These are phyloP conservation scores for Oreohelix idahoensis DNA, from an alignment of 1,140 invertebrate species.

Conservation along the genomic window DNA sequence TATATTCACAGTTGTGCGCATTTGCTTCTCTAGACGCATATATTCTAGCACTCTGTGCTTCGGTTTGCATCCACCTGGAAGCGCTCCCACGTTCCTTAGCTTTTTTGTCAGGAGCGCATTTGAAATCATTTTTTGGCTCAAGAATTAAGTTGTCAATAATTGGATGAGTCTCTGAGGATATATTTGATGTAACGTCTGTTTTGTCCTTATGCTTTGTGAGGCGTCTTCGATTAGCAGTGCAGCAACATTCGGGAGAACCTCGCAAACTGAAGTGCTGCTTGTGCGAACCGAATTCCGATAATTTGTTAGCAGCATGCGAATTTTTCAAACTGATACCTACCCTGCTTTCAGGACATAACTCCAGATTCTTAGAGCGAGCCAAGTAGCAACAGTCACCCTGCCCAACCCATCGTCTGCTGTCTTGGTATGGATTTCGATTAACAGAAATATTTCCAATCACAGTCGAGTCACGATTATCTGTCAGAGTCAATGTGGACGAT, in stretches of 20 bases:
- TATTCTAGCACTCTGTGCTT: not conserved
- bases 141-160: constrained; percentile 5
- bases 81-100: not conserved
- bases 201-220: not conserved
- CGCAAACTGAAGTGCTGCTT: not conserved
- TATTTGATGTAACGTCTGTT: not conserved
- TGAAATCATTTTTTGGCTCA: not conserved
- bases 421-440: not conserved
- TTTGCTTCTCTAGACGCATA: not conserved
- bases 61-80: not conserved
- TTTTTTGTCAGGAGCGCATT: not conserved
- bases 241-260: not conserved
- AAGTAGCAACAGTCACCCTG: not conserved
- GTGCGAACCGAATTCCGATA: not conserved
- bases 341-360: not conserved
- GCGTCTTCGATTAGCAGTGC: not conserved
- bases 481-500: not conserved
- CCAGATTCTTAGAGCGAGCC: not conserved
- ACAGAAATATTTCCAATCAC: not conserved
- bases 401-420: not conserved
- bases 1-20: not conserved
- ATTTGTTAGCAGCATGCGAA: not conserved
- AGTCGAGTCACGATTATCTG: not conserved
- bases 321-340: not conserved
- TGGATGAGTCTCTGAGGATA: not conserved